A percentile compares a stretch with the other conserved stretches of the same genome.
Evolutionary conservation across 64 coral and sea anemone genomes (phyloP).

Genomic region (Orbicella faveolata): DNA sequence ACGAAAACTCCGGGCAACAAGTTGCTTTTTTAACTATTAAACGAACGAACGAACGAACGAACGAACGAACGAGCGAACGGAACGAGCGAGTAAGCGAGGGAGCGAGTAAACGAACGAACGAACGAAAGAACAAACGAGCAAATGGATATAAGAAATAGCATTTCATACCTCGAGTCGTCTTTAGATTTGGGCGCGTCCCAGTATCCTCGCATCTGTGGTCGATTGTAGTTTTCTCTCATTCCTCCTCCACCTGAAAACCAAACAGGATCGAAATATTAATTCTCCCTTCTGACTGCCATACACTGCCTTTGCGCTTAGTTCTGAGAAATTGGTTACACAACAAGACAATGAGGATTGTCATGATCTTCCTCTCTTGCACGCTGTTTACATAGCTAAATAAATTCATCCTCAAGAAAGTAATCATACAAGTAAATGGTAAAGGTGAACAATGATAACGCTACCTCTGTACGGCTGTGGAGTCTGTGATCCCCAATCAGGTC

Average conservation of each 20-base stretch:
- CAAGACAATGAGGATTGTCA: neutral
- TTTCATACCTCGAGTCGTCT: constrained; percentile 66
- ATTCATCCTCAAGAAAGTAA: no score
- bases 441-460: neutral
- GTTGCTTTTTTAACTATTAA: no score
- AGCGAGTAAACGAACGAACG: no score
- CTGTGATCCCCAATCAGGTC: constrained; percentile 74
- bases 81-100: no score
- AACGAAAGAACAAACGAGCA: no score
- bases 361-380: no score
- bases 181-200: constrained; percentile 86
- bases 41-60: no score
- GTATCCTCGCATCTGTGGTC: constrained; percentile 83
- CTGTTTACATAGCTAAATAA: no score
- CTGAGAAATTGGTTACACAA: neutral
- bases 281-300: no score
- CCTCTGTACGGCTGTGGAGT: constrained; percentile 57
- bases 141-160: neutral
- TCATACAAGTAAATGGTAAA: neutral
- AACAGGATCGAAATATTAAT: neutral
- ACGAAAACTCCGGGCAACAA: no score
- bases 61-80: no score
- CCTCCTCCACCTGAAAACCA: constrained; percentile 41
- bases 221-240: constrained; percentile 76
- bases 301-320: neutral